phyloP scores from a whole-genome alignment of 2,797 vertebrate genomes.

The Peromyscus attwateri region DNA sequence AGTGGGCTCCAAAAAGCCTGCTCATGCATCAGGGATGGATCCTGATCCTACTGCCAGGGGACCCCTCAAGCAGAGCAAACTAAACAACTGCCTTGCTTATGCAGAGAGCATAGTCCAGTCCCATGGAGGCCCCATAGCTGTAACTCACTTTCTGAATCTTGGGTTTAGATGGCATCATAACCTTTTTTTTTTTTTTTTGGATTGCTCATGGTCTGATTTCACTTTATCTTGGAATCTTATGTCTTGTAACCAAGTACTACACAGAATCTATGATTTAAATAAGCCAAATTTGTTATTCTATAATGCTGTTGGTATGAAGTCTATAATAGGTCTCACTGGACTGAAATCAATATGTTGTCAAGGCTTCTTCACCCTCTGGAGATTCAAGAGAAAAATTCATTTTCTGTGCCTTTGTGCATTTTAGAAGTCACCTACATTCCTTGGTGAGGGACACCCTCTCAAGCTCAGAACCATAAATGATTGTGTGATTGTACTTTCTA shows the following conservation, averaged over 20 bases:
- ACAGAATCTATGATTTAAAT: neutral
- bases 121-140: no score
- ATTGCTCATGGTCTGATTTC: neutral
- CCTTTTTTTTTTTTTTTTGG: neutral
- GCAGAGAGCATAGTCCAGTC: no score
- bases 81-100: no score
- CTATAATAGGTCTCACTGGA: neutral
- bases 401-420: no score
- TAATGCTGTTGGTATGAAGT: neutral
- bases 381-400: neutral
- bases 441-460: rapidly evolving
- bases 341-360: neutral
- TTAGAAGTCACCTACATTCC: neutral
- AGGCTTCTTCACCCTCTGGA: neutral
- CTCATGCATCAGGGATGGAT: no score
- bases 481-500: neutral
- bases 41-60: no score
- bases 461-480: neutral
- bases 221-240: neutral
- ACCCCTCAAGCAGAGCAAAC: no score
- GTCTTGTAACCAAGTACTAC: neutral
- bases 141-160: neutral
- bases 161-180: neutral
- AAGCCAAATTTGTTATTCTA: neutral
- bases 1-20: no score